These are phyloP conservation scores for Neodiprion virginianus DNA, from an alignment of 1,140 invertebrate species.

Conservation along the genomic window DNA sequence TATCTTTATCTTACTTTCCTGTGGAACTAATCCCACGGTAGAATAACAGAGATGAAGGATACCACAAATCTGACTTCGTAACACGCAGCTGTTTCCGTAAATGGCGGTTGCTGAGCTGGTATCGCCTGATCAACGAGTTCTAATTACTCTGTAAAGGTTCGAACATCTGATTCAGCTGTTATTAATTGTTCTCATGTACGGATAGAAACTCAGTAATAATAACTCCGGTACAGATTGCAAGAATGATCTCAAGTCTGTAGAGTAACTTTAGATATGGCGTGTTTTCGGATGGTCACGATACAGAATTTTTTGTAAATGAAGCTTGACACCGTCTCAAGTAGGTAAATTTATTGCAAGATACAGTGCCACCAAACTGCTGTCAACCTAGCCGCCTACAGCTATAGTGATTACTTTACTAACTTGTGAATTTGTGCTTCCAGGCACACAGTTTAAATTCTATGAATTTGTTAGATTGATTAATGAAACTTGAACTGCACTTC, in stretches of 20 bases:
- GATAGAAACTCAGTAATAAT: no score
- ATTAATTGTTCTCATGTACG: no score
- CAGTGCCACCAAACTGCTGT: no score
- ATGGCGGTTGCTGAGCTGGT: background rate
- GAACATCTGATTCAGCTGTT: no score
- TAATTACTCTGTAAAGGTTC: background rate
- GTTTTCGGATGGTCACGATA: no score
- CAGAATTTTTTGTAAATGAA: no score
- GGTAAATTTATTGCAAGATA: no score
- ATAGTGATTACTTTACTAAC: background rate
- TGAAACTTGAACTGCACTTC: background rate
- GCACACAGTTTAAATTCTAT: background rate
- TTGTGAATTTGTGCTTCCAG: background rate
- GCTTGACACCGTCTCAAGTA: no score
- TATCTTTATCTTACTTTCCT: background rate
- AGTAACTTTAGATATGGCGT: no score
- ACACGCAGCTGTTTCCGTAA: background rate
- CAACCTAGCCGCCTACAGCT: no score
- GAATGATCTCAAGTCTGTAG: no score
- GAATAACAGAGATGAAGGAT: background rate
- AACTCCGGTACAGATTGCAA: no score
- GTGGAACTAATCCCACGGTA: background rate
- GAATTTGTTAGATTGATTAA: background rate
- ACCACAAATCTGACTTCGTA: background rate
- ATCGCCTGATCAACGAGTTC: background rate